Evolutionary conservation across 2,888 invertebrate genomes (phyloP), one percentile per base, ranked within the genome.

Genomic region (Lumbricus terrestris): DNA sequence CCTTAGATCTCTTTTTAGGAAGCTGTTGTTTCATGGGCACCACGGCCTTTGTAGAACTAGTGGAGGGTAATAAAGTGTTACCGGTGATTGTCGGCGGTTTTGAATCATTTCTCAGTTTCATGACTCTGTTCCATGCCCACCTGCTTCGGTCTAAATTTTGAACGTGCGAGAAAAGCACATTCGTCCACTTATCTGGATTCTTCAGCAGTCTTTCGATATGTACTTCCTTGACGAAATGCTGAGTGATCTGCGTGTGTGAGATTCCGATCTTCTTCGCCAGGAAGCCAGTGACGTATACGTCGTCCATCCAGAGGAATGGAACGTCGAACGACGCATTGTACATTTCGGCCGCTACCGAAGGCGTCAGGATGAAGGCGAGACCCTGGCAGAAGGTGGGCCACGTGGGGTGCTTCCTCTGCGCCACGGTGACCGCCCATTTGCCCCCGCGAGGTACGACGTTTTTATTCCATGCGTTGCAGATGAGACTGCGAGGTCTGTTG

Each of bases 341-440:
- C 18, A 85, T 2, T 1, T 18, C 85, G 35, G 35, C 35, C 33
- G 85, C 35, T 37, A 85, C 35, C 35, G 5, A 29, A 33, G 85
- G 85, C 34, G 85, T 85, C 85, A 85, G 34, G 35, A 85, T 37
- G 85, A 35, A 85, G 85, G 85, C 85, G n/a, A 85, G 85, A 20
- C 85, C 85, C 85, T 85, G 85, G 18, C 85, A 85, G 85, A 85
- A 85, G 20, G 5, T 18, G 35, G 85, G 85, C 85, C 85, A 85
- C 8, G 20, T 34, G 18, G 85, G 85, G 18, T 85, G n/a, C 85
- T 37, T 34, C n/a, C 85, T 85, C 85, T 85, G 85, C 34, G 16
- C 35, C 23, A 85, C 1, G 20, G 35, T 85, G 20, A 85, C 85
- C 4, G 85, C 35, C 85, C 85, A 85, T 85, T 85, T 85, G 37